phyloP scores from a whole-genome alignment of 53 echinoderm and acorn worm species.

The Henricia sp. region DNA sequence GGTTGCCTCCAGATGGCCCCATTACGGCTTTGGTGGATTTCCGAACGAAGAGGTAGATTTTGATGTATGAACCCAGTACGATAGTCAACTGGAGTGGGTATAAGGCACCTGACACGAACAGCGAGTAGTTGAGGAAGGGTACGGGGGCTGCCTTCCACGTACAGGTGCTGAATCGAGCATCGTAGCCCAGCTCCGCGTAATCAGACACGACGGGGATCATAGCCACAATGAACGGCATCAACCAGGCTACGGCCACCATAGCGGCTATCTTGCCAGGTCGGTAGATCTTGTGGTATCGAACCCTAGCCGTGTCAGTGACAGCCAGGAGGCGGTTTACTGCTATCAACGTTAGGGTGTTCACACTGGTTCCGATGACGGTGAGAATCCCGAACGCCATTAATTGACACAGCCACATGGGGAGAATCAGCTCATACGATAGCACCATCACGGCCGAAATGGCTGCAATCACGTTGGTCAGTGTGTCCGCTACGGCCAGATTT shows the following conservation, averaged over 20 bases:
- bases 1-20: not conserved
- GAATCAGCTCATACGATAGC: not conserved
- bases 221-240: not conserved
- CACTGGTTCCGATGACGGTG: constrained; percentile 18
- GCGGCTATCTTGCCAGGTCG: not conserved
- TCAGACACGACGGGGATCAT: constrained; percentile 6
- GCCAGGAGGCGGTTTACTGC: constrained; percentile 27
- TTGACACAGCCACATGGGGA: constrained; percentile 17
- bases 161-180: constrained; percentile 2
- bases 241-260: constrained; percentile 9
- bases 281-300: constrained; percentile 1
- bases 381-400: constrained; percentile 7
- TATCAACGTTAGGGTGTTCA: constrained; percentile 30
- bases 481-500: constrained; percentile 47
- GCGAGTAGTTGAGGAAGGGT: not conserved
- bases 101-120: not conserved
- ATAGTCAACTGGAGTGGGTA: not conserved
- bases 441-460: not conserved
- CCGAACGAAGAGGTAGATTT: not conserved
- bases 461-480: not conserved
- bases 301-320: not conserved
- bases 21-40: not conserved
- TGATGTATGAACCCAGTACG: not conserved
- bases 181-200: constrained; percentile 4
- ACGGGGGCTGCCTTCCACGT: not conserved